A percentile compares a stretch with the other conserved stretches of the same genome.
Conservation (phyloP, 2,888 invertebrate species). For the Andrena fulva region DNA sequence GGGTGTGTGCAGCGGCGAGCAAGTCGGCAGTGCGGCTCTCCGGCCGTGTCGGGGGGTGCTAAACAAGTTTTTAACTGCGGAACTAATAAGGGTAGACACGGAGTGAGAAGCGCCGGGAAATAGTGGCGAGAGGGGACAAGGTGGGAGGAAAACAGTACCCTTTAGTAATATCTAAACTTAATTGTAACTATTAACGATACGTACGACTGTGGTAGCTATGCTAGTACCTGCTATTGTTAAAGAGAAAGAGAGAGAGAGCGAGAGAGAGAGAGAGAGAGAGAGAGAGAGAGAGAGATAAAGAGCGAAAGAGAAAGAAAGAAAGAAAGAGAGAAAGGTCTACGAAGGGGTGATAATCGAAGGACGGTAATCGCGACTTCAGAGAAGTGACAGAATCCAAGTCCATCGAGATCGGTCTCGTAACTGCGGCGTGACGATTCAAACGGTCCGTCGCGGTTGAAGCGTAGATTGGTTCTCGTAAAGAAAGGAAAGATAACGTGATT, state of each 20-base stretch:
- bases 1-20: constrained; percentile 25
- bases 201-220: constrained; percentile 86
- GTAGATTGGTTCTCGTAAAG: not conserved
- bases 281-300: constrained; percentile 46
- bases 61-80: constrained; percentile 67
- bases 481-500: not conserved
- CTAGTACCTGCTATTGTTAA: constrained; percentile 85
- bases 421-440: not conserved
- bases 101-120: constrained; percentile 38
- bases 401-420: not conserved
- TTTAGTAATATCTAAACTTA: constrained; percentile 82
- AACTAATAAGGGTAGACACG: constrained; percentile 64
- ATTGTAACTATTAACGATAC: constrained; percentile 84
- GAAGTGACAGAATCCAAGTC: constrained; percentile 10
- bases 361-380: constrained; percentile 14
- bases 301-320: constrained; percentile 2
- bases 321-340: constrained; percentile 11
- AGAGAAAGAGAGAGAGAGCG: constrained; percentile 62
- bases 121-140: constrained; percentile 44
- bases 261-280: constrained; percentile 22
- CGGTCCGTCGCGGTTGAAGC: not conserved
- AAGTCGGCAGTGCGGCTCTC: constrained; percentile 60
- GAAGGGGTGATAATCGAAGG: constrained; percentile 16
- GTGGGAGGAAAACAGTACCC: constrained; percentile 70
- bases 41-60: constrained; percentile 59